phyloP scores from a whole-genome alignment of 2,797 vertebrate genomes.

The Platalea minor region DNA sequence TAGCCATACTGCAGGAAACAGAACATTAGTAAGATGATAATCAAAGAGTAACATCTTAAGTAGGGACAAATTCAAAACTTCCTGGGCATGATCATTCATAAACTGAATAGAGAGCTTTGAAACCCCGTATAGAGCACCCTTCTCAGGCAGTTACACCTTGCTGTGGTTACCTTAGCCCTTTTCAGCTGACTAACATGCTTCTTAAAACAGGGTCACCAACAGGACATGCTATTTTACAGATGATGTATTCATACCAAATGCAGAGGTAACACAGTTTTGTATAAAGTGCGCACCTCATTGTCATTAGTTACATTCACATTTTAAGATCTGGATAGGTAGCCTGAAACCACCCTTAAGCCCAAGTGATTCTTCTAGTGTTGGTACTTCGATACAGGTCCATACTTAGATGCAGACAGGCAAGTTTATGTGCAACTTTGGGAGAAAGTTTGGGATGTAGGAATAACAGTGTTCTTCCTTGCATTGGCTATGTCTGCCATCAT shows the following conservation, averaged over 20 bases:
- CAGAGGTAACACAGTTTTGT: neutral
- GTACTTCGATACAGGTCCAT: neutral
- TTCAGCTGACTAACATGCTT: neutral
- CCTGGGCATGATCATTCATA: neutral
- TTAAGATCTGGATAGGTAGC: neutral
- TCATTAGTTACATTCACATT: neutral
- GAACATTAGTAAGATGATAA: neutral
- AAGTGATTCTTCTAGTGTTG: neutral
- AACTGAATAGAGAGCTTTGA: neutral
- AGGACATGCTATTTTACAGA: neutral
- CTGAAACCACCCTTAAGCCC: neutral
- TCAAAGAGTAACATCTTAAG: neutral
- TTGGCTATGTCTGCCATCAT: neutral
- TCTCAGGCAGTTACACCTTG: neutral
- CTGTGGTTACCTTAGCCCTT: neutral
- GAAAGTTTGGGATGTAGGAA: neutral
- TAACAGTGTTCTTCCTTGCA: neutral
- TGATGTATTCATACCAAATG: neutral
- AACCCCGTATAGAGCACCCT: neutral
- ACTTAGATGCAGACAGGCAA: neutral
- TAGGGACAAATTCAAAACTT: neutral
- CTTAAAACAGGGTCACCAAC: neutral
- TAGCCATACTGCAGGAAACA: neutral
- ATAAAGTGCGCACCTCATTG: neutral
- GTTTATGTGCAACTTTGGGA: neutral